phyloP scores from a whole-genome alignment of 2,113 vertebrate genomes.

The Halichoerus grypus region DNA sequence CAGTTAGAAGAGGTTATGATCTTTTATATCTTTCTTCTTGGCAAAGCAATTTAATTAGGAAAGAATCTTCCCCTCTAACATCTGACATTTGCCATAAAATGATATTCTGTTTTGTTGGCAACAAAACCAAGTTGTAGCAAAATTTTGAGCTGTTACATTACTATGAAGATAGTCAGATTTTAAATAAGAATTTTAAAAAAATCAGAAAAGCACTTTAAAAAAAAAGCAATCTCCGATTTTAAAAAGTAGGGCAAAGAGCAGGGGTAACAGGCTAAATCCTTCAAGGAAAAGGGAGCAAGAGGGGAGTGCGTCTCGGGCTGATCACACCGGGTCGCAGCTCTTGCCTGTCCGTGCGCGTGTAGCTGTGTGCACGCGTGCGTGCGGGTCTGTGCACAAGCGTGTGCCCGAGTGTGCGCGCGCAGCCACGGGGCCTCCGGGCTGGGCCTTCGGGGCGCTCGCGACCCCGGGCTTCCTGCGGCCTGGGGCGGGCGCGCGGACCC shows the following conservation, averaged over 20 bases:
- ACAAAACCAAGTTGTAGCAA: slow-evolving; percentile 33
- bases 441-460: background rate
- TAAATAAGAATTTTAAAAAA: background rate
- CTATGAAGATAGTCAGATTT: background rate
- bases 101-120: slow-evolving; percentile 15
- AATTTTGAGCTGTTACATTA: slow-evolving; percentile 20
- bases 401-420: background rate
- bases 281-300: background rate
- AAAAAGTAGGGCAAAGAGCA: background rate
- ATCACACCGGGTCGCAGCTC: background rate
- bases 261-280: background rate
- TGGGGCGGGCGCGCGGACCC: background rate
- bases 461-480: background rate
- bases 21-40: slow-evolving; percentile 32
- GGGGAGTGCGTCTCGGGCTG: background rate
- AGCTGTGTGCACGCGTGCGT: background rate
- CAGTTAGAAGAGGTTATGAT: slow-evolving; percentile 52
- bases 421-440: background rate
- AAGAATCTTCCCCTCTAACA: slow-evolving; percentile 48
- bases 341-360: background rate
- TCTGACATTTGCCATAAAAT: slow-evolving; percentile 60
- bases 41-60: slow-evolving; percentile 68
- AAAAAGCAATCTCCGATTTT: slow-evolving; percentile 27
- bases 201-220: background rate
- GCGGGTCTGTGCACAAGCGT: background rate